Base-by-base conservation (phyloP, 2,888 invertebrate species). In the Thereva unica region DNA sequence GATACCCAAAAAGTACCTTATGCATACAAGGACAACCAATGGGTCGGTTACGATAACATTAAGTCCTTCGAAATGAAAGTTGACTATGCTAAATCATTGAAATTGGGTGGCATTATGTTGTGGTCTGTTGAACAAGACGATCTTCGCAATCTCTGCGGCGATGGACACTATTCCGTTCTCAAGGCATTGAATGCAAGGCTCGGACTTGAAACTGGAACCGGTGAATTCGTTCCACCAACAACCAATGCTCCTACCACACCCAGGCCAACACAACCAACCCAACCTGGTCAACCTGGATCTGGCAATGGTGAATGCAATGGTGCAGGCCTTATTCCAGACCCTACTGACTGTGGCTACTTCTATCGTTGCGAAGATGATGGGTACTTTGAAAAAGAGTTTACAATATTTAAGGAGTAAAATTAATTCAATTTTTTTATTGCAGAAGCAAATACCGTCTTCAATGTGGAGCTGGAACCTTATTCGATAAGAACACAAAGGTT, bases 121-220 rank as follows among this genome's bases (percentile, higher is more conserved):
- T 87, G 87, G 87, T 84, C 85, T 37, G 75, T 87, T 7, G 87
- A 87, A 73, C 84, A 84, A 0, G 87, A 87, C 66, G 87, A 87
- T 73, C 12, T 45, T 7, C 44, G 42, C 8, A 61, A 61, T 42
- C n/a, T 8, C 3, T 68, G 68, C 49, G 54, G 49, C 2, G 35
- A 50, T 4, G 50, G 55, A 42, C 40, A 23, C n/a, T 68, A 38
- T 40, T 63, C 68, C 35, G 23, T 68, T 4, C 8, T 64, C 4
- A 52, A 35, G 34, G 44, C 64, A 41, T 12, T 67, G 6, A 44
- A 55, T n/a, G 56, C 63, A 45, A 34, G 40, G 34, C 40, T 61
- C 50, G 61, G 61, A 41, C 38, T 37, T 4, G 6, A 8, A n/a
- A 10, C 5, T 9, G 52, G 35, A 23, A 23, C 6, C n/a, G 6